These are phyloP conservation scores for Leptopilina drosophilae DNA, from an alignment of 2,888 invertebrate species.

Conservation along the genomic window DNA sequence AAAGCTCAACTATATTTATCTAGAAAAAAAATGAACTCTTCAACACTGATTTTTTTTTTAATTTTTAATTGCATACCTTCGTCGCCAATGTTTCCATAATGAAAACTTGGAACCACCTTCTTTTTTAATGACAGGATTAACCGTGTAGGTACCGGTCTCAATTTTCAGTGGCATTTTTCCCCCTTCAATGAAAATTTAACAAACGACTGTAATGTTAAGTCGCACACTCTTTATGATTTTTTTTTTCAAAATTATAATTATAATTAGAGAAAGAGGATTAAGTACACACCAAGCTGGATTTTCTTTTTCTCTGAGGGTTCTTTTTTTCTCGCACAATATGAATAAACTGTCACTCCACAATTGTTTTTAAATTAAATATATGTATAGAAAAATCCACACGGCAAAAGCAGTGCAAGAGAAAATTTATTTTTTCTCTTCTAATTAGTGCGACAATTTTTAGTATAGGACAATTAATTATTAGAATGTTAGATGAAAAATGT, in stretches of 20 bases:
- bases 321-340: no score
- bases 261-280: background rate
- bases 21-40: background rate
- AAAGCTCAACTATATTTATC: no score
- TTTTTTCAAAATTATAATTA: no score
- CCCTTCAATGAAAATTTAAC: no score
- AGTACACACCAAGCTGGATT: conserved; percentile 17
- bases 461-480: no score
- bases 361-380: background rate
- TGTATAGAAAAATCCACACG: no score
- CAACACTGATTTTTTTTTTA: background rate
- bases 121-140: conserved; percentile 69
- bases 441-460: no score
- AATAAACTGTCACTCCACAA: conserved; percentile 1
- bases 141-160: conserved; percentile 74
- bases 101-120: conserved; percentile 70
- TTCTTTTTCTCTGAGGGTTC: background rate
- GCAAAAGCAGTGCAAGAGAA: no score
- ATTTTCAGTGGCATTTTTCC: conserved; percentile 73
- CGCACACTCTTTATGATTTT: no score
- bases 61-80: conserved; percentile 65
- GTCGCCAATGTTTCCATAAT: conserved; percentile 74
- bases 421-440: no score
- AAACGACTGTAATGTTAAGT: no score
- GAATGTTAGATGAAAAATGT: background rate